A percentile compares a stretch with the other conserved stretches of the same genome.
Evolutionary conservation across 2,888 invertebrate genomes (phyloP).

Genomic region (Panzeria rudis): DNA sequence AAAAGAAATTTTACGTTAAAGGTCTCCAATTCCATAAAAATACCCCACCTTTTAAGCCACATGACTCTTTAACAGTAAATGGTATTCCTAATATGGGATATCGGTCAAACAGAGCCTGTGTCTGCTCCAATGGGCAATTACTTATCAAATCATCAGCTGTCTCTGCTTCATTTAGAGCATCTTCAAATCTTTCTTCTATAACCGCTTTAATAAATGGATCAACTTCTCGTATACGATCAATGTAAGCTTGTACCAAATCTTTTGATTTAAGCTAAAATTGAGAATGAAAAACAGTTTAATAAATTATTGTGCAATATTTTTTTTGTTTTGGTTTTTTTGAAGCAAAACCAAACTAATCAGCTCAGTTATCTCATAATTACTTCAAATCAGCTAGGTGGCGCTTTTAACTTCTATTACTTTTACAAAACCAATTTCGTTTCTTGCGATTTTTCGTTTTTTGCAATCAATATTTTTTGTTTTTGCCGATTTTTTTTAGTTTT

Average conservation of each 20-base stretch:
- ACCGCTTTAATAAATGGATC: constrained; percentile 89
- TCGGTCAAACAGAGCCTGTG: constrained; percentile 78
- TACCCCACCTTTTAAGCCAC: constrained; percentile 87
- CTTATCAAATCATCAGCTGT: constrained; percentile 84
- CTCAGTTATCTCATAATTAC: too few species aligned
- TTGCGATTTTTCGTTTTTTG: too few species aligned
- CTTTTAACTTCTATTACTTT: too few species aligned
- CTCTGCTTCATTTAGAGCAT: constrained; percentile 87
- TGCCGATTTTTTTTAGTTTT: too few species aligned
- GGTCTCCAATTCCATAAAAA: neutral
- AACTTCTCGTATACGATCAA: constrained; percentile 87
- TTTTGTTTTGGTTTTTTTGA: too few species aligned
- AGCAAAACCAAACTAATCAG: too few species aligned
- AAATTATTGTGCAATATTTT: too few species aligned
- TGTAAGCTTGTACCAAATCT: constrained; percentile 86
- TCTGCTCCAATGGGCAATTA: constrained; percentile 71
- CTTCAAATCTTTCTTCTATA: constrained; percentile 87
- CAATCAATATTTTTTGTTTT: too few species aligned
- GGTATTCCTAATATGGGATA: constrained; percentile 92
- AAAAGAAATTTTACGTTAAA: neutral
- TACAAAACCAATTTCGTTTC: too few species aligned
- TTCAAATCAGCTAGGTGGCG: too few species aligned
- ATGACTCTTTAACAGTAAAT: constrained; percentile 92
- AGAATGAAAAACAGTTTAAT: neutral
- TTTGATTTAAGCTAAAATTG: constrained; percentile 85